Conservation (phyloP, 2,113 vertebrate genomes). For the Dryoscopus gambensis region DNA sequence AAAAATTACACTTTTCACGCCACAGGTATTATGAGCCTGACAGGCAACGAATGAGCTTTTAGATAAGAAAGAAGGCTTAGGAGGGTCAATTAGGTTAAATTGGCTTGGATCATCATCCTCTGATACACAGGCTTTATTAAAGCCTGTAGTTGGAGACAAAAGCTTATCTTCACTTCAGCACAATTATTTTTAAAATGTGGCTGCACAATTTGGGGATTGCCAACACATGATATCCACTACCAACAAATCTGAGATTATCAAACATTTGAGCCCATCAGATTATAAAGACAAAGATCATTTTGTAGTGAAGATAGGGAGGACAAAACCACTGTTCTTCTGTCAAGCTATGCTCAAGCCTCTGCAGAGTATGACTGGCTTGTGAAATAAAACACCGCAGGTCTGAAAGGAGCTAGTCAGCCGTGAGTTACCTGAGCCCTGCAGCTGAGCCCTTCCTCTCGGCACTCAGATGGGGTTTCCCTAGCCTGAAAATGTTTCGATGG, state of each 20-base stretch:
- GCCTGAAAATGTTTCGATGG: neutral
- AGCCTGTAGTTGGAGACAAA: neutral
- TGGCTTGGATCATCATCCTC: slow-evolving; percentile 26
- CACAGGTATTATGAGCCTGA: neutral
- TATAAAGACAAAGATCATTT: slow-evolving; percentile 10
- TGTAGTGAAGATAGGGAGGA: neutral
- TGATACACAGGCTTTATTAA: slow-evolving; percentile 24
- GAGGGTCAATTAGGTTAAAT: slow-evolving; percentile 52
- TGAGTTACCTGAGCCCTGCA: neutral
- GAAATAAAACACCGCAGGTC: neutral
- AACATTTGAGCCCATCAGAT: slow-evolving; percentile 7
- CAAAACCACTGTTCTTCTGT: slow-evolving; percentile 5
- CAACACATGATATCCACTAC: neutral
- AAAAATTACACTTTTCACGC: slow-evolving; percentile 9
- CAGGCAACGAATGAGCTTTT: slow-evolving; percentile 36
- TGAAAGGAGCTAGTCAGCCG: neutral
- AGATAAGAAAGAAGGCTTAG: slow-evolving; percentile 48
- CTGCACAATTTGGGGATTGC: neutral
- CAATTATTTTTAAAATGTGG: slow-evolving; percentile 41
- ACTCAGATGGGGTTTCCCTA: neutral
- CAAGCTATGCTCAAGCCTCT: neutral
- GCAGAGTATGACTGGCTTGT: neutral
- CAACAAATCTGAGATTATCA: slow-evolving; percentile 33
- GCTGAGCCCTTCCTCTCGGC: neutral
- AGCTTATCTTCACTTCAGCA: slow-evolving; percentile 44